Conservation (phyloP, 2,113 vertebrate species). For the Otis tarda region DNA sequence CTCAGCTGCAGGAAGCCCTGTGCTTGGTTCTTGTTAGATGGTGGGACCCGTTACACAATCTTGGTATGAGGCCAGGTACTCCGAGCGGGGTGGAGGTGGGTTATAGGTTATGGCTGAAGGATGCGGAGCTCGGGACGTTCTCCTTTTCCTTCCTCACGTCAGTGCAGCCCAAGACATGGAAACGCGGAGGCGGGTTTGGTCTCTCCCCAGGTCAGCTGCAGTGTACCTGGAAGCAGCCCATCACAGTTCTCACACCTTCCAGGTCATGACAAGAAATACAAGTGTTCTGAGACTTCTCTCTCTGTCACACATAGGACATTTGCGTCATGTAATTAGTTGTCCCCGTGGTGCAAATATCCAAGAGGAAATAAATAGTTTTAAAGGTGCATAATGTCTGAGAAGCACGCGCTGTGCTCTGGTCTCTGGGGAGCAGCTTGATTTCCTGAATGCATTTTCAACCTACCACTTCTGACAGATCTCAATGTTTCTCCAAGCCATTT, state of each 20-base stretch:
- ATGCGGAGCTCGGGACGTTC: rapidly evolving
- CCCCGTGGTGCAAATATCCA: not conserved
- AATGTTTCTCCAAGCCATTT: slow-evolving; percentile 42
- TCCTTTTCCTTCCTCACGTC: rapidly evolving
- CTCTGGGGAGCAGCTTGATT: slow-evolving; percentile 31
- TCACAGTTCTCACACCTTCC: not conserved
- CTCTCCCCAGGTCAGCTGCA: not conserved
- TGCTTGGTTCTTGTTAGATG: too few relatives aligned
- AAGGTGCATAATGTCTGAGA: slow-evolving; percentile 14
- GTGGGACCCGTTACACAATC: rapidly evolving
- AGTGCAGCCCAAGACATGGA: rapidly evolving
- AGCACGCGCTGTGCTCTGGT: not conserved
- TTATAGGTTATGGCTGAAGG: rapidly evolving
- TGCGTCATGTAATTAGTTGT: not conserved
- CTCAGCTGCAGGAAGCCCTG: not conserved
- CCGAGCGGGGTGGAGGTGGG: rapidly evolving
- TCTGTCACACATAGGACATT: not conserved
- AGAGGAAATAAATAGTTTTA: slow-evolving; percentile 38
- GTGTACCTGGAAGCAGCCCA: not conserved
- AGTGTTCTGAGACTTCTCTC: not conserved
- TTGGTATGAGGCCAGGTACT: rapidly evolving
- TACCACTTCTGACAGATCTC: slow-evolving; percentile 38
- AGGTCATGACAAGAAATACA: not conserved
- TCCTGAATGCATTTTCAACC: slow-evolving; percentile 41
- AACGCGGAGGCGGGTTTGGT: rapidly evolving